A percentile compares a stretch with the other conserved stretches of the same genome.
These are phyloP conservation scores for Muscidifurax raptorellus DNA, from an alignment of 1,140 invertebrate genomes.

Conservation along the genomic window DNA sequence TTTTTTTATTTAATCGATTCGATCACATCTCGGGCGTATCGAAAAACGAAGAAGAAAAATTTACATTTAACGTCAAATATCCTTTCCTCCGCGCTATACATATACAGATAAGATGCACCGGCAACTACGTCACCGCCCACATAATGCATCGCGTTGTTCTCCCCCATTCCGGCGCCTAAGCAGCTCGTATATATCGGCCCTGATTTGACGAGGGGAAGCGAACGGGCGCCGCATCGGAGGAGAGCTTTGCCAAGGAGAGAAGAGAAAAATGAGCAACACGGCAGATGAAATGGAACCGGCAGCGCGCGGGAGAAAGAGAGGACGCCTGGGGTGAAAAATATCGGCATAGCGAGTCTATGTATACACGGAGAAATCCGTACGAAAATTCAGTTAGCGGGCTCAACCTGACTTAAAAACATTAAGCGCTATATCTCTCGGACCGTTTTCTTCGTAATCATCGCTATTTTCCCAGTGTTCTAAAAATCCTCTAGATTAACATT, in stretches of 20 bases:
- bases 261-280: constrained; percentile 38
- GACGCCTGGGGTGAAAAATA: background rate
- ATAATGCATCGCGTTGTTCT: background rate
- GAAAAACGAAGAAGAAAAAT: too few relatives aligned
- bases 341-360: constrained; percentile 10
- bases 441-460: too few relatives aligned
- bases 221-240: background rate
- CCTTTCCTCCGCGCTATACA: too few relatives aligned
- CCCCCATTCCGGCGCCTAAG: constrained; percentile 15
- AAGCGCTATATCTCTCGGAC: too few relatives aligned
- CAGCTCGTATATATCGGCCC: constrained; percentile 44
- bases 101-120: constrained; percentile 45
- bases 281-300: constrained; percentile 39
- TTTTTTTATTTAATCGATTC: too few relatives aligned
- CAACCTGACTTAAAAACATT: too few relatives aligned
- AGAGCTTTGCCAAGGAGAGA: constrained; percentile 21
- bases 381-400: too few relatives aligned
- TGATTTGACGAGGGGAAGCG: constrained; percentile 36
- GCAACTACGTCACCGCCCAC: constrained; percentile 2
- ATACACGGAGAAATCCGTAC: too few relatives aligned
- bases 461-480: too few relatives aligned
- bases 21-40: too few relatives aligned
- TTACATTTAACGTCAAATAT: too few relatives aligned
- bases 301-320: background rate
- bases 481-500: too few relatives aligned